phyloP scores from a whole-genome alignment of 2,888 invertebrate species.

The Aspidiotus destructor region DNA sequence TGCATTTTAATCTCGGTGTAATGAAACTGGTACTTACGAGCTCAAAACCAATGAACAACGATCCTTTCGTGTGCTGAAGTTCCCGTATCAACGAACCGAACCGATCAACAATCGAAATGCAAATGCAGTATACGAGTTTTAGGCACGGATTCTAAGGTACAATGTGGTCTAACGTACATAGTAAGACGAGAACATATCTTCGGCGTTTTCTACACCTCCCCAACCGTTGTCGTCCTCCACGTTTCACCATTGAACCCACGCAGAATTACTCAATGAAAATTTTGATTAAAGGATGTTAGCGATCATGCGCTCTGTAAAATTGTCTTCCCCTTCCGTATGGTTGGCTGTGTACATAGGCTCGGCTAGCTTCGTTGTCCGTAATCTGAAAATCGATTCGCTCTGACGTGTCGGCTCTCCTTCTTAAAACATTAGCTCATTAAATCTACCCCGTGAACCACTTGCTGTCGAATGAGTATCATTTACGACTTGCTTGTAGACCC shows the following conservation, averaged over 20 bases:
- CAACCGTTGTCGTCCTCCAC: background rate
- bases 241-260: background rate
- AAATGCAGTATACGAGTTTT: conserved; percentile 21
- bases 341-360: background rate
- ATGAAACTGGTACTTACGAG: too few relatives aligned
- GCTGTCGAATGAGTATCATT: background rate
- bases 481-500: too few relatives aligned
- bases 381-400: background rate
- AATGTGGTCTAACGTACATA: background rate
- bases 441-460: background rate
- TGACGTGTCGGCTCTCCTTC: background rate
- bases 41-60: too few relatives aligned
- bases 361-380: background rate
- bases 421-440: background rate
- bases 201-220: background rate
- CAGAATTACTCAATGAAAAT: background rate
- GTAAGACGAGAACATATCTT: background rate
- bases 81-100: background rate
- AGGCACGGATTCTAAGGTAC: too few relatives aligned
- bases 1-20: too few relatives aligned
- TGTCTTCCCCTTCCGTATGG: background rate
- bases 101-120: conserved; percentile 23
- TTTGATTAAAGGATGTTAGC: background rate
- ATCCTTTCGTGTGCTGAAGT: background rate
- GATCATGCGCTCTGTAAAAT: background rate